phyloP scores from a whole-genome alignment of 2,888 invertebrate genomes.

The Polymixis flavicincta region DNA sequence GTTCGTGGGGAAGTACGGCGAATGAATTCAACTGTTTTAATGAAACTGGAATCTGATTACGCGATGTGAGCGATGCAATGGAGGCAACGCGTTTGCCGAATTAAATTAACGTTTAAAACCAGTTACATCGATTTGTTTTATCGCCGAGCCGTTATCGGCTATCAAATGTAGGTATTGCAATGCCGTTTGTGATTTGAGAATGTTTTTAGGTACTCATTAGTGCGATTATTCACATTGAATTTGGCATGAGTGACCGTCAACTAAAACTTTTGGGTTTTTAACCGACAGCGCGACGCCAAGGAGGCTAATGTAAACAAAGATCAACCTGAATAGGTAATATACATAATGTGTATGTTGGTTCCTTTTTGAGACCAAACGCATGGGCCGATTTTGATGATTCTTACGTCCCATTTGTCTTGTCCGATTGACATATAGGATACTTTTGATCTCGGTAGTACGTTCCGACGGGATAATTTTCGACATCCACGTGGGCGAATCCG shows the following conservation, averaged over 20 bases:
- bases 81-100: conserved; percentile 35
- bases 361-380: too few species aligned
- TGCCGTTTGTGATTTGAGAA: conserved; percentile 12
- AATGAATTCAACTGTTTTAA: conserved; percentile 73
- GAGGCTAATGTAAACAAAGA: too few species aligned
- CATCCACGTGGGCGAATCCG: too few species aligned
- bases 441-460: too few species aligned
- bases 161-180: conserved; percentile 6
- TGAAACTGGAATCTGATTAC: conserved; percentile 77
- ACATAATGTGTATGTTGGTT: too few species aligned
- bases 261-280: not conserved
- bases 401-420: too few species aligned
- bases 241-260: not conserved
- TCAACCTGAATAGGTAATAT: too few species aligned
- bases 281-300: too few species aligned
- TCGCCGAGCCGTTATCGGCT: not conserved
- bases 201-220: conserved; percentile 19
- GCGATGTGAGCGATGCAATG: conserved; percentile 41
- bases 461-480: too few species aligned
- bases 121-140: conserved; percentile 25
- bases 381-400: too few species aligned
- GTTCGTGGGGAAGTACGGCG: conserved; percentile 64
- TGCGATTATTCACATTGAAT: not conserved
- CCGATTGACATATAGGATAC: too few species aligned
- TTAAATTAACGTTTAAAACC: conserved; percentile 47